phyloP scores from a whole-genome alignment of 2,888 invertebrate genomes.

The Congeria kusceri region DNA sequence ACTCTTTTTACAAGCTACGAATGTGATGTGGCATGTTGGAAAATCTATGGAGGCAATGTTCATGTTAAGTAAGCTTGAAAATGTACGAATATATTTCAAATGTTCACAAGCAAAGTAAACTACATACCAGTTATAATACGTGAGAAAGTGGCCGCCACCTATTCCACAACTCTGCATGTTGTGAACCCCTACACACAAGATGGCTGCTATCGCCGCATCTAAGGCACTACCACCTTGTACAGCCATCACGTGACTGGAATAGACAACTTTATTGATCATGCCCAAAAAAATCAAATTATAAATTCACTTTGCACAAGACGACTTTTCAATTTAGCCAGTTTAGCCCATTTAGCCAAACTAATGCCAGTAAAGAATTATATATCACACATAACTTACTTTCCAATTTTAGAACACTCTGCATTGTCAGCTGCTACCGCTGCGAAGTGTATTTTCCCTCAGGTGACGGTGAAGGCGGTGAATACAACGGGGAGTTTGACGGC shows the following conservation, averaged over 20 bases:
- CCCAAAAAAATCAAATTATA: too few relatives aligned
- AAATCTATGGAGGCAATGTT: too few relatives aligned
- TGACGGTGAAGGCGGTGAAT: too few relatives aligned
- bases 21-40: too few relatives aligned
- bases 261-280: neutral
- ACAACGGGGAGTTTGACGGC: slow-evolving; percentile 17
- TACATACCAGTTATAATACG: slow-evolving; percentile 73
- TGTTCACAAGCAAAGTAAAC: too few relatives aligned
- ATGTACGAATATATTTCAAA: too few relatives aligned
- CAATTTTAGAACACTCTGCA: slow-evolving; percentile 55
- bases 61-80: too few relatives aligned
- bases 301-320: too few relatives aligned
- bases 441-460: slow-evolving; percentile 36
- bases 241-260: slow-evolving; percentile 87
- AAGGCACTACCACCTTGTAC: slow-evolving; percentile 90
- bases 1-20: too few relatives aligned
- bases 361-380: neutral
- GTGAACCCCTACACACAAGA: slow-evolving; percentile 91
- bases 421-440: slow-evolving; percentile 59
- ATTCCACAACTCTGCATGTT: slow-evolving; percentile 91
- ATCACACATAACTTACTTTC: slow-evolving; percentile 45
- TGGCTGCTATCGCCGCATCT: slow-evolving; percentile 91
- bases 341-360: too few relatives aligned
- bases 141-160: slow-evolving; percentile 88
- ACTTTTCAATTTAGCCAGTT: too few relatives aligned